These are phyloP conservation scores for Oenanthe melanoleuca DNA, from an alignment of 2,113 vertebrate genomes.

Conservation along the genomic window DNA sequence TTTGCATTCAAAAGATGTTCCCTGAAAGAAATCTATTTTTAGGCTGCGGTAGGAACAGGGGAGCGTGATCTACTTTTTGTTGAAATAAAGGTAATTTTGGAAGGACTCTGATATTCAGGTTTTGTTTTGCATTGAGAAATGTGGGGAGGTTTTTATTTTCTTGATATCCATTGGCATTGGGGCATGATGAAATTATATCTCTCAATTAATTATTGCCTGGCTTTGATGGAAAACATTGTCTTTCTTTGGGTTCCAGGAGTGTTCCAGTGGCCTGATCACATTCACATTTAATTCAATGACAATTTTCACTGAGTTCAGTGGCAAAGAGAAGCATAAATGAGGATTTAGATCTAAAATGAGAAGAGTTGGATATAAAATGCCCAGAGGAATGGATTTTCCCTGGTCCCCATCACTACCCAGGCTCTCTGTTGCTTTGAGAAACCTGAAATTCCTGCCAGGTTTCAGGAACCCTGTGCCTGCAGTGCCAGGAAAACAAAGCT, in stretches of 20 bases:
- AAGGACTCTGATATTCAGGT: background rate
- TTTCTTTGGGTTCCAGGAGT: background rate
- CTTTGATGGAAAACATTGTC: background rate
- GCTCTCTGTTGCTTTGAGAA: background rate
- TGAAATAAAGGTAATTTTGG: background rate
- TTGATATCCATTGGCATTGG: background rate
- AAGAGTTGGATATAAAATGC: background rate
- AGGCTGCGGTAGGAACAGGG: background rate
- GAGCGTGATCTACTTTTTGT: background rate
- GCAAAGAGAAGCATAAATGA: background rate
- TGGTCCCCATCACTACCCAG: background rate
- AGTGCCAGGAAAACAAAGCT: background rate
- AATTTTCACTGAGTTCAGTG: background rate
- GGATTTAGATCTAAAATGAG: background rate
- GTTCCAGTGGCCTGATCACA: background rate
- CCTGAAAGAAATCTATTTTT: slow-evolving; percentile 21
- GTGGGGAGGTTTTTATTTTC: background rate
- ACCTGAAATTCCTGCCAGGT: background rate
- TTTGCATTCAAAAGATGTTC: slow-evolving; percentile 30
- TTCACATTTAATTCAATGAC: background rate
- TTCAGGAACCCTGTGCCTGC: background rate
- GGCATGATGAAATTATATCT: background rate
- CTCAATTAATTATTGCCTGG: background rate
- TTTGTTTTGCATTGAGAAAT: background rate
- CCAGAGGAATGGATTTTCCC: background rate